phyloP scores from a whole-genome alignment of 2,888 invertebrate genomes.

The Eilema depressum region DNA sequence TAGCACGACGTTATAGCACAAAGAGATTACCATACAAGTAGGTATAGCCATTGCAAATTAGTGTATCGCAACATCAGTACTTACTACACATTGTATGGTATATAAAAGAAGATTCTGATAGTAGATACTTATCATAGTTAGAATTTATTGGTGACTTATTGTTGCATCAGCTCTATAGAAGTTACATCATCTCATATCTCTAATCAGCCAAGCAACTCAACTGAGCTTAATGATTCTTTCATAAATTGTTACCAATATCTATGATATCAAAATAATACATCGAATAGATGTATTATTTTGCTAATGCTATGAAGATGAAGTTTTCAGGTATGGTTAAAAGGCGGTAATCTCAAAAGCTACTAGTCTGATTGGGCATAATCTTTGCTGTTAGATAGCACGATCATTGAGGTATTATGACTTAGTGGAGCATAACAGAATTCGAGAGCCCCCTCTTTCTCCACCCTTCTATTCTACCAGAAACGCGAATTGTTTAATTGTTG shows the following conservation, averaged over 20 bases:
- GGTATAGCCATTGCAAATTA: not conserved
- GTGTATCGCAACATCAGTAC: not conserved
- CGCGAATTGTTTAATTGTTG: too few species aligned
- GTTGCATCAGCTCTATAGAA: not conserved
- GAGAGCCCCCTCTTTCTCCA: too few species aligned
- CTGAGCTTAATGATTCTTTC: not conserved
- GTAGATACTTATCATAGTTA: constrained; percentile 4
- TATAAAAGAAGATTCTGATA: constrained; percentile 1
- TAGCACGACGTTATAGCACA: not conserved
- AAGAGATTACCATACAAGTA: not conserved
- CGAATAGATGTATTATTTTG: too few species aligned
- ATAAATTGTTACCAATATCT: not conserved
- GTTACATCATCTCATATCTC: not conserved
- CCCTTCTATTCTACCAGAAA: too few species aligned
- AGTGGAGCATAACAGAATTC: not conserved
- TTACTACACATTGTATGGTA: not conserved
- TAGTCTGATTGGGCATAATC: not conserved
- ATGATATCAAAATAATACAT: not conserved
- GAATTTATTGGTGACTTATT: constrained; percentile 1
- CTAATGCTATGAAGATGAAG: not conserved
- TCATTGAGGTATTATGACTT: not conserved
- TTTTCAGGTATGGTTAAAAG: not conserved
- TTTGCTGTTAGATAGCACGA: not conserved
- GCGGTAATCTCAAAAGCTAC: too few species aligned
- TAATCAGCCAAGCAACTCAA: not conserved